Base-by-base conservation (phyloP, 1,140 invertebrate genomes). In the Hypsibius dujardini region DNA sequence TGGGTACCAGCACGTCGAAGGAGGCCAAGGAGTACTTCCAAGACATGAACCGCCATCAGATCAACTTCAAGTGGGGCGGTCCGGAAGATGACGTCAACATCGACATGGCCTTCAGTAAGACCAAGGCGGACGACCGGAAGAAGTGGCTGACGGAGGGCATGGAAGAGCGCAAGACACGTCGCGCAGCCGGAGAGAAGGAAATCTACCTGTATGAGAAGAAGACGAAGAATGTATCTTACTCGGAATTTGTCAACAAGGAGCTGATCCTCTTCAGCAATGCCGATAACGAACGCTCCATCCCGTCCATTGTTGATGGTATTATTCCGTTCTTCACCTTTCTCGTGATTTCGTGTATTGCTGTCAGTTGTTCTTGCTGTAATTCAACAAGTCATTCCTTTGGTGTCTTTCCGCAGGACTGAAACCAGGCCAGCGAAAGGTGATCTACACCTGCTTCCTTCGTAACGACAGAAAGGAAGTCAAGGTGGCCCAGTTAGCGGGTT, bases 1-100 rank as follows among this genome's bases (percentile, higher is more conserved):
- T 98, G 90, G 95, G 95, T 86, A 98, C 95, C 78, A 97, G 92
- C 74, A 95, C 92, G 59, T 87, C 91, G 0, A 92, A 93, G 80
- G 95, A 99, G 82, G 95, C 95, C 42, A 97, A 96, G 81, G 95
- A 98, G 81, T 99, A 99, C 79, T 99, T 99, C 79, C 84, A 86
- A 76, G 90, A 98, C 78, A 96, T 99, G 90, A 81, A 85, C 0
- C 83, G 92, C 40, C 95, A 98, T 81, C 85, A 90, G 69, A 97
- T 99, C 74, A 82, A 82, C 2, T 99, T 98, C 78, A 85, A 85
- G 75, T 96, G 98, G 77, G 81, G 84, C 40, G 92, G 92, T 7
- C 79, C 83, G 1, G 84, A 88, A 46, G 94, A 97, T 79, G 95
- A 98, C 77, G 86, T 92, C 74, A 87, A 90, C 75, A 96, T 98